Evolutionary conservation across 2,888 invertebrate genomes (phyloP), one percentile per base, ranked within the genome.

Genomic region (Xiphydria camelus): DNA sequence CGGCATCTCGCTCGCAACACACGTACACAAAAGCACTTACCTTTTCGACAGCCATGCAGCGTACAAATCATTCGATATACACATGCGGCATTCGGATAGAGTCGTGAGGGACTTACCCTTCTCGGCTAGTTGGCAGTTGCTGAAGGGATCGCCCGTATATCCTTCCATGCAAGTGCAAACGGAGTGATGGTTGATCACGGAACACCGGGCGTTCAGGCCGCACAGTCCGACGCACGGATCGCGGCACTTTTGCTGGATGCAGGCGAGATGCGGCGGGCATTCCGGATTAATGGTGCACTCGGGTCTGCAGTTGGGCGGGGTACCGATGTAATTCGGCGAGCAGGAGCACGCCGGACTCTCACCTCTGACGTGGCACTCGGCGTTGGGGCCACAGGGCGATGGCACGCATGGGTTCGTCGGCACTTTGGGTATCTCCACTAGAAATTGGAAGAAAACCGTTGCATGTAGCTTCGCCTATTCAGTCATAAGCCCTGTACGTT

Each of bases 201-300:
- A 76, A 50, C 84, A 84, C 34, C 74, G 67, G 3, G 83, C 80
- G 52, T 77, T 76, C 21, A 77, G 59, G 23, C 83, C 83, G 61
- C 83, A 83, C 34, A 80, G 74, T 51, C 82, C 80, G 21, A 77
- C 78, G 59, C 83, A 83, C 23, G 84, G 84, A 68, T 84, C 80
- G 15, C 79, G 76, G 64, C 85, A 85, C 68, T 83, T 82, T 57
- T 82, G 80, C 61, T 82, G 80, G 41, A 81, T 76, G 56, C 83
- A 84, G 20, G 84, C 82, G 53, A 78, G 73, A 54, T 79, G 78
- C 49, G 76, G 68, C 21, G 78, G 63, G 64, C 83, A 83, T 64
- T 83, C 82, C 0, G 80, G 76, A 67, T 79, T 83, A n/a, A 79
- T 76, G 9, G 81, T 76, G 62, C 83, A 84, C 65, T 83, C 83